Evolutionary conservation across 2,888 invertebrate genomes (phyloP), one percentile per base, ranked within the genome.

Genomic region (Cacoxenus indagator): DNA sequence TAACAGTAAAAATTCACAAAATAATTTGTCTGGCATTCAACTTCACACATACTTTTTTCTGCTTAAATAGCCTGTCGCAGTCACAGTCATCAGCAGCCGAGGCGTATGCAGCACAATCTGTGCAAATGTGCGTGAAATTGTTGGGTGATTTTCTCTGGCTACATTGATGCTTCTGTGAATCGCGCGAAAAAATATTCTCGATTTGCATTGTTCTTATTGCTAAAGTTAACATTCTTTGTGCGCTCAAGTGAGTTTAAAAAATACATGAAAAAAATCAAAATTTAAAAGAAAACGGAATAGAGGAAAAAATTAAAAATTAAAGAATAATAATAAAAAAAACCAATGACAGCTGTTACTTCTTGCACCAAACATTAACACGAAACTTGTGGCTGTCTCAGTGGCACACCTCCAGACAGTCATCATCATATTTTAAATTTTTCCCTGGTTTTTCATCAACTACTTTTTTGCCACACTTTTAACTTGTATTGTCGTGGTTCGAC

Each of bases 91-190:
- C n/a, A n/a, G n/a, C n/a, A n/a, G n/a, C n/a, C n/a, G n/a, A n/a
- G 55, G 19, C 31, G 31, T 59, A 59, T 59, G 19, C 37, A 22
- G 11, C 14, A 37, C 59, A 37, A 61, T 59, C 59, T 59, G 45
- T 27, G 46, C 59, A 67, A 67, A 67, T 67, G 59, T 19, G 66
- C 66, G 48, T 59, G 26, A 67, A 67, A 67, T 67, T 67, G 59
- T 4, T 67, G 59, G 37, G 27, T 67, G 66, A 67, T 67, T 67
- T 66, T 46, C 6, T 2, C 2, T 64, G 8, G 17, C 5, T 59
- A 17, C 29, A 6, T 55, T 55, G 27, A n/a, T 45, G 19, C 22
- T 8, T 51, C 19, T 51, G 0, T 9, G 1, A 14, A 2, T 2
- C 0, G 2, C 1, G 8, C 27, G 26, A n/a, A 27, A 9, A 26